Evolutionary conservation across 2,113 vertebrate genomes (phyloP).

Genomic region (Strigops habroptila): DNA sequence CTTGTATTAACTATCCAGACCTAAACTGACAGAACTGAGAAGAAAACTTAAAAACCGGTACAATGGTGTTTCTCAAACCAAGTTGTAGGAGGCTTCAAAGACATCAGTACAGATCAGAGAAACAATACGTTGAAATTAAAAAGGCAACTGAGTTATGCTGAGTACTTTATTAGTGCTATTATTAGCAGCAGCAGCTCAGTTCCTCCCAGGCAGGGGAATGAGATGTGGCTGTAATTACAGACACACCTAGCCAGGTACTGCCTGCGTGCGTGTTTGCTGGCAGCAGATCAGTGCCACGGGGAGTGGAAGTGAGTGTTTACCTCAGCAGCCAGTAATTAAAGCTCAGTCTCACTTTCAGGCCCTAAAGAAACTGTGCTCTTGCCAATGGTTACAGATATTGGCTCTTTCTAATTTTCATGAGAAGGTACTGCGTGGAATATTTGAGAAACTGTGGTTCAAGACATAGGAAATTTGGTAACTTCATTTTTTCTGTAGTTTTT

Average conservation of each 20-base stretch:
- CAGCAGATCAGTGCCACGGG: not conserved
- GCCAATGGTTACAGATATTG: not conserved
- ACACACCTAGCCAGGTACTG: not conserved
- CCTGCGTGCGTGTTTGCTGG: not conserved
- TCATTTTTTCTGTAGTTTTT: not conserved
- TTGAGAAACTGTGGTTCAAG: not conserved
- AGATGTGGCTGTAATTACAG: not conserved
- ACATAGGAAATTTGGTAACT: not conserved
- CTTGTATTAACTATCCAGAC: not conserved
- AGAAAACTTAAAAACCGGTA: not conserved
- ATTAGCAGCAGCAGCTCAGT: not conserved
- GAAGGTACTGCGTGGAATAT: not conserved
- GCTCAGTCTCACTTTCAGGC: not conserved
- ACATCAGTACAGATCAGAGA: not conserved
- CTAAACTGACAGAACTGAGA: not conserved
- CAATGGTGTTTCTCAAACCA: not conserved
- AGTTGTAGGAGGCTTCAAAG: not conserved
- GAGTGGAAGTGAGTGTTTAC: constrained; percentile 5
- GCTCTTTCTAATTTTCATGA: not conserved
- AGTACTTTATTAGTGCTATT: not conserved
- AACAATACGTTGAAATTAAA: not conserved
- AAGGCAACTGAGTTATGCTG: not conserved
- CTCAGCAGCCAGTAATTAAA: constrained; percentile 19
- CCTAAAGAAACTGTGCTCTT: not conserved
- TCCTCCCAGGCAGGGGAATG: not conserved